phyloP scores from a whole-genome alignment of 2,113 vertebrate genomes.

The Bujurquina vittata region DNA sequence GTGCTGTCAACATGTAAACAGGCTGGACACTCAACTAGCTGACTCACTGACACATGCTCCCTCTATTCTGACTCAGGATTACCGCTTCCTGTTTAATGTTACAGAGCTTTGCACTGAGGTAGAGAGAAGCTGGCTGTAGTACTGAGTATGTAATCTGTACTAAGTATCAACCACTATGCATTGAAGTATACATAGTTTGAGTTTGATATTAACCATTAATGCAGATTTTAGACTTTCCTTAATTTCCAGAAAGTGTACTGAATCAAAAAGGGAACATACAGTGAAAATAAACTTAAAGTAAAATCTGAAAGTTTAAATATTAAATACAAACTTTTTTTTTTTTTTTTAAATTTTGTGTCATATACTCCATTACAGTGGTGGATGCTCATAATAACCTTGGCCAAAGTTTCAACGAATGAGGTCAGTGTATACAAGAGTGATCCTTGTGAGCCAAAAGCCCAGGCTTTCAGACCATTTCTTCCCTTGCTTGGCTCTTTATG shows the following conservation, averaged over 20 bases:
- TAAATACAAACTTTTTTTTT: too few species aligned
- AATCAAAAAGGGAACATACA: neutral
- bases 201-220: neutral
- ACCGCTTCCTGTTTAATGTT: constrained; percentile 23
- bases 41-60: constrained; percentile 63
- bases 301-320: too few species aligned
- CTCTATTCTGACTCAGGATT: constrained; percentile 58
- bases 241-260: too few species aligned
- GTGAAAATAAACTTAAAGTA: neutral
- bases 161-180: neutral
- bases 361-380: neutral
- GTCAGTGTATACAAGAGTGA: neutral
- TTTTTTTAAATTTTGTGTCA: too few species aligned
- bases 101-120: neutral
- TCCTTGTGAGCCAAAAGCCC: neutral
- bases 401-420: neutral
- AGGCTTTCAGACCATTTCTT: neutral
- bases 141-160: neutral
- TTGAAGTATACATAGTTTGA: neutral
- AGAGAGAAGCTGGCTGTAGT: neutral
- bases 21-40: constrained; percentile 38
- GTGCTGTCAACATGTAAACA: constrained; percentile 64
- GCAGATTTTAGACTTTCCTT: neutral
- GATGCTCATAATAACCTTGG: neutral
- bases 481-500: neutral